phyloP scores from a whole-genome alignment of 2,797 vertebrate genomes.

The Gadopsis marmoratus region DNA sequence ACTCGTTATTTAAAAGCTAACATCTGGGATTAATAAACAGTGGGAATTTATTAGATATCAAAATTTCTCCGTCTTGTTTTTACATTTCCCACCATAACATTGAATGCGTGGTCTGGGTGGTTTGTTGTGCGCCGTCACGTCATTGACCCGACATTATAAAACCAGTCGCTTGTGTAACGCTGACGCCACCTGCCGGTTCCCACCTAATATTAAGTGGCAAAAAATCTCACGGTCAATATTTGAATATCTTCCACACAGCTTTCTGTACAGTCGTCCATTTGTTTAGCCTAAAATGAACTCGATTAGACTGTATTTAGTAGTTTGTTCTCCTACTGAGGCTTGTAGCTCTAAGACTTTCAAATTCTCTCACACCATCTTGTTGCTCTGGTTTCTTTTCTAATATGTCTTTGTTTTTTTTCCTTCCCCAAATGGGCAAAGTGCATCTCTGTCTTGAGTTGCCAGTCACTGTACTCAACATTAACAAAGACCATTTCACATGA shows the following conservation, averaged over 20 bases:
- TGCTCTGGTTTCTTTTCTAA: constrained; percentile 38
- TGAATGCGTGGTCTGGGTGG: constrained; percentile 29
- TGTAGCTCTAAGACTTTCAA: constrained; percentile 41
- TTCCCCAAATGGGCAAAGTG: constrained; percentile 48
- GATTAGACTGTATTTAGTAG: constrained; percentile 16
- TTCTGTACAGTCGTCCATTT: constrained; percentile 22
- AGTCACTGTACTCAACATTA: constrained; percentile 61
- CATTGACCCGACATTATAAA: constrained; percentile 46
- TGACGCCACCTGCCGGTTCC: constrained; percentile 22
- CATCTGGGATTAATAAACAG: constrained; percentile 37
- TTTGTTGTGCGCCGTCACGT: constrained; percentile 32
- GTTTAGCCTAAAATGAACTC: constrained; percentile 24
- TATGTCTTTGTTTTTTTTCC: constrained; percentile 31
- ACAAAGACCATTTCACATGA: constrained; percentile 59
- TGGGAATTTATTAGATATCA: constrained; percentile 25
- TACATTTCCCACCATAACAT: constrained; percentile 19
- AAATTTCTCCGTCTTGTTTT: constrained; percentile 4
- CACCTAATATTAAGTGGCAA: constrained; percentile 14
- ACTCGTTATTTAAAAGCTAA: constrained; percentile 52
- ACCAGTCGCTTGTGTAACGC: constrained; percentile 34
- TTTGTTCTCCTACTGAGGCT: constrained; percentile 31
- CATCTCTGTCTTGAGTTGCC: constrained; percentile 62
- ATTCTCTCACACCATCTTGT: constrained; percentile 17
- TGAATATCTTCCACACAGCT: constrained; percentile 28
- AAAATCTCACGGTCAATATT: constrained; percentile 2